Evolutionary conservation across 2,113 vertebrate genomes (phyloP).

Genomic region (Melanerpes formicivorus): DNA sequence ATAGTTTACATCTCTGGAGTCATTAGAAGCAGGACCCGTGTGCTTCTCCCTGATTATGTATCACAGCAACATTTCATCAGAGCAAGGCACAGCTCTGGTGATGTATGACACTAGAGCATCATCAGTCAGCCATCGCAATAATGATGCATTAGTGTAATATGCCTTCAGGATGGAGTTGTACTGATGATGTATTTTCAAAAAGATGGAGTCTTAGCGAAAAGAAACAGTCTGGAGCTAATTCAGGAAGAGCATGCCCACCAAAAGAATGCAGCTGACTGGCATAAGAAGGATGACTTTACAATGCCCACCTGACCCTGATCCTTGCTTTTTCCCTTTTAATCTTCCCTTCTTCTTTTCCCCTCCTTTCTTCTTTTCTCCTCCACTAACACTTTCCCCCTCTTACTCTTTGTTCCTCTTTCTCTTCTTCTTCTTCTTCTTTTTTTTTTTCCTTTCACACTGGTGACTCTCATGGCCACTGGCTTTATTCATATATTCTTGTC

Average conservation of each 20-base stretch:
- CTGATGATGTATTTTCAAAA: slow-evolving; percentile 64
- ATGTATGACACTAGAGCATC: slow-evolving; percentile 53
- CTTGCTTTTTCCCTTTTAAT: slow-evolving; percentile 42
- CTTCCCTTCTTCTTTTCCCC: background rate
- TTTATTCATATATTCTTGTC: slow-evolving; percentile 77
- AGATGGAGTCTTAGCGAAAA: slow-evolving; percentile 57
- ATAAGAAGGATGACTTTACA: slow-evolving; percentile 37
- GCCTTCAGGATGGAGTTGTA: slow-evolving; percentile 69
- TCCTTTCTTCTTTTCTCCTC: background rate
- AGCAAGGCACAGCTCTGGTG: slow-evolving; percentile 8
- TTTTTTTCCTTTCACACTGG: background rate
- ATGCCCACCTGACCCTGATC: slow-evolving; percentile 35
- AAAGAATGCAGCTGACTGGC: slow-evolving; percentile 35
- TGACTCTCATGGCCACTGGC: slow-evolving; percentile 74
- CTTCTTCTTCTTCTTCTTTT: background rate
- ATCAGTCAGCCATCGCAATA: slow-evolving; percentile 69
- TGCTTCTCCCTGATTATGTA: slow-evolving; percentile 52
- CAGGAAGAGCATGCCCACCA: background rate
- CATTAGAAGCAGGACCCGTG: background rate
- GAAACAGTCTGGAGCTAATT: slow-evolving; percentile 52
- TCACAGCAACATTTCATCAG: slow-evolving; percentile 58
- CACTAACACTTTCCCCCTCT: background rate
- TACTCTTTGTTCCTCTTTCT: background rate
- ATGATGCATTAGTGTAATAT: slow-evolving; percentile 74
- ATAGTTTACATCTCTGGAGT: slow-evolving; percentile 7